These are phyloP conservation scores for Leuctra nigra DNA, from an alignment of 2,888 invertebrate genomes.

Conservation along the genomic window DNA sequence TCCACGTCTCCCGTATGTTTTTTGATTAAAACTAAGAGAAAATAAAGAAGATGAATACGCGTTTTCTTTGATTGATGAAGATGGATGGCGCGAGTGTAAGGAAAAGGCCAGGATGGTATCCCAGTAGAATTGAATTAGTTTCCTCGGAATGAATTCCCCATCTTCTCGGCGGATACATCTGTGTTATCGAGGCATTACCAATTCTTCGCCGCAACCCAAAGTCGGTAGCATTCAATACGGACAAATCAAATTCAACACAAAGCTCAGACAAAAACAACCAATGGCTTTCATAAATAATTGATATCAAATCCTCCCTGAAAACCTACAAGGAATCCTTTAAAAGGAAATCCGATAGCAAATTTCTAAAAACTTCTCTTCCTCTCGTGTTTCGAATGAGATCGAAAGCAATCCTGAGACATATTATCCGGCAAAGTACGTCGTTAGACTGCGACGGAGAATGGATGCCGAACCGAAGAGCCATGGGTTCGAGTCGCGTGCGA, in stretches of 20 bases:
- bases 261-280: neutral
- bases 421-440: too few species aligned
- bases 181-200: conserved; percentile 5
- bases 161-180: neutral
- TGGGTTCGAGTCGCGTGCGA: too few species aligned
- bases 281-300: conserved; percentile 10
- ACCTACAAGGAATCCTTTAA: neutral
- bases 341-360: neutral
- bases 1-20: neutral
- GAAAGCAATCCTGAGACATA: too few species aligned
- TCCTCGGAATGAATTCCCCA: neutral
- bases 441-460: too few species aligned
- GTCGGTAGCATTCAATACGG: neutral
- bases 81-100: neutral
- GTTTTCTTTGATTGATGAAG: conserved; percentile 3
- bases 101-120: neutral
- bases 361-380: neutral
- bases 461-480: too few species aligned
- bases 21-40: neutral
- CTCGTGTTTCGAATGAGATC: too few species aligned
- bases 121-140: conserved; percentile 1
- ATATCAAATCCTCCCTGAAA: neutral
- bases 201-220: neutral
- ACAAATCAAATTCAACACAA: conserved; percentile 13
- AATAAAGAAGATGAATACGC: conserved; percentile 5